These are phyloP conservation scores for Clarias batrachus DNA, from an alignment of 2,113 vertebrate species.

Conservation along the genomic window DNA sequence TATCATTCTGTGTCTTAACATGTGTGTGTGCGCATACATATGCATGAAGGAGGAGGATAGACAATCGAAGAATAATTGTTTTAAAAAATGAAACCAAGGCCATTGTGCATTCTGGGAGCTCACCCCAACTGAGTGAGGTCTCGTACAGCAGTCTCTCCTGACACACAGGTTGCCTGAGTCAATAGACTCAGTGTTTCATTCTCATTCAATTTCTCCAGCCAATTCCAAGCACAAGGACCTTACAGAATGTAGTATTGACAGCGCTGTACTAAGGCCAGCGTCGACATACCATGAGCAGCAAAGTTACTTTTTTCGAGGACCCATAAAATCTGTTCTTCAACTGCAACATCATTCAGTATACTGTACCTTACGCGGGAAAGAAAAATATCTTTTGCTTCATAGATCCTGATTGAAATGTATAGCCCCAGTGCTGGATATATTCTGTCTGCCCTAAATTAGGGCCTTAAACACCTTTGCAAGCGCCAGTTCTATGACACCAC, in stretches of 20 bases:
- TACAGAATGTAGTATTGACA: conserved; percentile 54
- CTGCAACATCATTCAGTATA: not conserved
- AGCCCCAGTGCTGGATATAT: not conserved
- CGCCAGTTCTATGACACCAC: conserved; percentile 19
- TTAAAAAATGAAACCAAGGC: conserved; percentile 22
- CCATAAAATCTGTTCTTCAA: not conserved
- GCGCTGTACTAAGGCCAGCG: conserved; percentile 11
- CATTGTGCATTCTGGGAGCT: conserved; percentile 50
- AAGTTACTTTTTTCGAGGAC: conserved; percentile 9
- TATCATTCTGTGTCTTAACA: not conserved
- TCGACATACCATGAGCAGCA: conserved; percentile 38
- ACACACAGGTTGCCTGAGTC: conserved; percentile 46
- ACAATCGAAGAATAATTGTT: not conserved
- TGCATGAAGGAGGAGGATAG: not conserved
- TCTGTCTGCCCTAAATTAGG: conserved; percentile 23
- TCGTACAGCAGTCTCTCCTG: conserved; percentile 48
- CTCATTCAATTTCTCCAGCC: conserved; percentile 51
- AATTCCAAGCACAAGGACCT: conserved; percentile 51
- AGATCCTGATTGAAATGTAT: not conserved
- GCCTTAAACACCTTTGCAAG: conserved; percentile 33
- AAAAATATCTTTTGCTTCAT: not conserved
- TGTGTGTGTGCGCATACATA: not conserved
- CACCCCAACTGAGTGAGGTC: conserved; percentile 33
- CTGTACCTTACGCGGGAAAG: no score
- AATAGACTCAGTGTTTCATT: conserved; percentile 52